Conservation (phyloP, 2,888 invertebrate genomes). For the Axea sp. region DNA sequence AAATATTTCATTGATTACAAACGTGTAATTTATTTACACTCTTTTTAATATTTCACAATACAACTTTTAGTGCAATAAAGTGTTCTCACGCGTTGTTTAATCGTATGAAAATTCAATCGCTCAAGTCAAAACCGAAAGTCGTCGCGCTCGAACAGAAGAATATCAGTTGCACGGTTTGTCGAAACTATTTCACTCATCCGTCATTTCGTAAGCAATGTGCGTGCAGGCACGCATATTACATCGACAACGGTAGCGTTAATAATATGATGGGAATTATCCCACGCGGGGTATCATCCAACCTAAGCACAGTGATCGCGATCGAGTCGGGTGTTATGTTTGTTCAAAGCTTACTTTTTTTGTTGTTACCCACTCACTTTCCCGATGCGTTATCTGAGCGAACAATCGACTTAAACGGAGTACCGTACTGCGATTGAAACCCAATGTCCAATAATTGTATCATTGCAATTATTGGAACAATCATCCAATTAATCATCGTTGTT, state of each 20-base stretch:
- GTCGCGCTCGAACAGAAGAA: conserved; percentile 17
- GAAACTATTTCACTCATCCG: conserved; percentile 49
- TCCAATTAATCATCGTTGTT: conserved; percentile 16
- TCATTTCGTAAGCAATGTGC: conserved; percentile 62
- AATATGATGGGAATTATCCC: conserved; percentile 78
- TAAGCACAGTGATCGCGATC: conserved; percentile 39
- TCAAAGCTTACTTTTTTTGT: conserved; percentile 40
- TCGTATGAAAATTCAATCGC: too few species aligned
- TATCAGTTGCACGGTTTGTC: conserved; percentile 45
- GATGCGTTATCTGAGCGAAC: conserved; percentile 22
- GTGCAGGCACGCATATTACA: conserved; percentile 63
- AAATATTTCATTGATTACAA: too few species aligned
- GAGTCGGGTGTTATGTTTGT: conserved; percentile 47
- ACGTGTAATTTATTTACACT: too few species aligned
- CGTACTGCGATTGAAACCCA: conserved; percentile 17
- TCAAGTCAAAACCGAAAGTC: conserved; percentile 4
- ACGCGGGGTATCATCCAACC: conserved; percentile 66
- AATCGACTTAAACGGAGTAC: conserved; percentile 47
- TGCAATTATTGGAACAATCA: too few species aligned
- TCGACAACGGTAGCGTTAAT: conserved; percentile 68
- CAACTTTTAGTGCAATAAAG: too few species aligned
- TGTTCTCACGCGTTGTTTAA: too few species aligned
- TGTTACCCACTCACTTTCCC: conserved; percentile 43
- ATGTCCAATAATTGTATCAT: too few species aligned
- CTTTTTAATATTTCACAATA: too few species aligned